These are phyloP conservation scores for Cyphomyrmex costatus DNA, from an alignment of 1,140 invertebrate species.

Conservation along the genomic window DNA sequence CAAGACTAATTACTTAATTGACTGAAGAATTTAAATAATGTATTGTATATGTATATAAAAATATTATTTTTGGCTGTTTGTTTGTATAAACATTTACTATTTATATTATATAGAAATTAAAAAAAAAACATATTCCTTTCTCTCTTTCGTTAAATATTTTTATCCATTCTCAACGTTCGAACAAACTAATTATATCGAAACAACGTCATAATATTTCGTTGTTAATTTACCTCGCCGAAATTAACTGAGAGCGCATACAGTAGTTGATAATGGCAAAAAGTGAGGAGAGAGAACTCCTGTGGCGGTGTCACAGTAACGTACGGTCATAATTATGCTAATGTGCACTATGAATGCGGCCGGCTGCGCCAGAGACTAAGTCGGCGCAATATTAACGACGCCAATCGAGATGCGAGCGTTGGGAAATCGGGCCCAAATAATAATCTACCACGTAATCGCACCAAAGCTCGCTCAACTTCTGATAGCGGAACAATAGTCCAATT, in stretches of 20 bases:
- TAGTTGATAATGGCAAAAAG: conserved; percentile 18
- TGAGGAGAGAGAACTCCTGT: neutral
- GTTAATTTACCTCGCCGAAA: neutral
- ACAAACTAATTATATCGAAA: neutral
- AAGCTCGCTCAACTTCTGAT: conserved; percentile 12
- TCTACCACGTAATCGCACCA: neutral
- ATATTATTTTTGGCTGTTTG: neutral
- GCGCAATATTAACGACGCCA: conserved; percentile 61
- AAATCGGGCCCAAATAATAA: conserved; percentile 42
- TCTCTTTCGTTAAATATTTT: neutral
- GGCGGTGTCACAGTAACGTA: conserved; percentile 34
- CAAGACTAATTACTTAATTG: neutral
- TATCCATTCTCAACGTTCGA: neutral
- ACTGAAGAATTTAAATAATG: neutral
- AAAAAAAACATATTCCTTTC: neutral
- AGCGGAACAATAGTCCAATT: conserved; percentile 27
- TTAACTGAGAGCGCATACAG: conserved; percentile 42
- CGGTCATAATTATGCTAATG: conserved; percentile 71
- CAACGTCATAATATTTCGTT: neutral
- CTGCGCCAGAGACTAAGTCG: conserved; percentile 42
- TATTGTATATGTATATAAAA: neutral
- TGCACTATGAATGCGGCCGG: conserved; percentile 23
- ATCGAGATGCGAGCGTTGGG: conserved; percentile 12
- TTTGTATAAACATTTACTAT: neutral
- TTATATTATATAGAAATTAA: neutral